Percentiles rank a stretch among this genome's conserved stretches.
Conservation (phyloP, 1,140 invertebrate species). For the Tetranychus urticae region DNA sequence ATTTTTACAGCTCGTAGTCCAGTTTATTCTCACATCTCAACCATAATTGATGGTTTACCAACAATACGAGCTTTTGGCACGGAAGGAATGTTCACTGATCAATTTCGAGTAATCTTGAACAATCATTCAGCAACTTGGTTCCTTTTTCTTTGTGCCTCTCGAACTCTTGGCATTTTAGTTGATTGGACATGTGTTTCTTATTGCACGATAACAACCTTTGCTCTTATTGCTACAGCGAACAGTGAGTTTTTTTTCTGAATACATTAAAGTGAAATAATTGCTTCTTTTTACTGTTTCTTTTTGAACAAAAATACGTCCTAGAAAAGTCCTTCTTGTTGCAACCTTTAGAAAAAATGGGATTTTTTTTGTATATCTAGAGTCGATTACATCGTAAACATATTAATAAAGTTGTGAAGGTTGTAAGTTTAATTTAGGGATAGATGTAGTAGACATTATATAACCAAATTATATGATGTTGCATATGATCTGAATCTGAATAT, state of each 20-base stretch:
- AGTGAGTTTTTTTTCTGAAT: not conserved
- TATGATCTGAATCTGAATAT: too few species aligned
- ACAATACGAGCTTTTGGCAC: conserved; percentile 25
- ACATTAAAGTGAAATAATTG: conserved; percentile 28
- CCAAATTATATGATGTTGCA: too few species aligned
- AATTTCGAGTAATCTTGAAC: conserved; percentile 28
- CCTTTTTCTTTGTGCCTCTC: conserved; percentile 42
- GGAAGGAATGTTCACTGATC: conserved; percentile 36
- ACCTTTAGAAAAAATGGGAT: too few species aligned
- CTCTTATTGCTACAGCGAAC: conserved; percentile 1
- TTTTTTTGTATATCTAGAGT: too few species aligned
- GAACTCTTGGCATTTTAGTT: conserved; percentile 43
- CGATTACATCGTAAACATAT: too few species aligned
- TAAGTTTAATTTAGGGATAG: too few species aligned
- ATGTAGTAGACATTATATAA: too few species aligned
- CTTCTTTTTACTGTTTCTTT: conserved; percentile 28
- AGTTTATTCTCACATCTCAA: conserved; percentile 27
- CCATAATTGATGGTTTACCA: conserved; percentile 25
- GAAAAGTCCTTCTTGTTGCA: too few species aligned
- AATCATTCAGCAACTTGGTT: conserved; percentile 43
- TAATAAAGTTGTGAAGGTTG: too few species aligned
- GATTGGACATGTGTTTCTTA: conserved; percentile 43
- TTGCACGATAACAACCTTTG: conserved; percentile 27
- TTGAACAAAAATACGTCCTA: too few species aligned
- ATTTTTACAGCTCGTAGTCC: conserved; percentile 14